phyloP scores from a whole-genome alignment of 2,797 vertebrate genomes.

The Botia almorhae region DNA sequence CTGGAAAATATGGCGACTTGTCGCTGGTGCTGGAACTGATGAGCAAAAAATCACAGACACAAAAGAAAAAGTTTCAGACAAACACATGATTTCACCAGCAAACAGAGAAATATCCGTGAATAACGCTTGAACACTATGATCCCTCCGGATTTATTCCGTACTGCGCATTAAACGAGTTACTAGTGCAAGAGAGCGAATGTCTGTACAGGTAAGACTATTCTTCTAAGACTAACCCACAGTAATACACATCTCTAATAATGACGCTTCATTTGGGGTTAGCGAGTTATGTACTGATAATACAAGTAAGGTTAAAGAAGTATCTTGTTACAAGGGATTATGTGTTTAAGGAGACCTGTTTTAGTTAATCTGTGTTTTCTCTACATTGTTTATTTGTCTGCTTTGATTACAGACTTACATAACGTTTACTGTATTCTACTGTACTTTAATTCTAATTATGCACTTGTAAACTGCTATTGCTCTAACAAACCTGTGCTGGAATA shows the following conservation, averaged over 20 bases:
- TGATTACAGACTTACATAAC: too few species aligned
- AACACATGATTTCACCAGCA: not conserved
- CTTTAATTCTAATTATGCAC: too few species aligned
- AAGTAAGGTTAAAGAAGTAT: too few species aligned
- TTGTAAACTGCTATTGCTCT: too few species aligned
- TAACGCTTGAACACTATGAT: constrained; percentile 10
- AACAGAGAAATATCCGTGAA: not conserved
- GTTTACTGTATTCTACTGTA: too few species aligned
- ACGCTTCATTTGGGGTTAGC: not conserved
- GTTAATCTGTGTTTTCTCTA: too few species aligned
- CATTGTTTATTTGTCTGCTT: too few species aligned
- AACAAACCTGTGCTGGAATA: too few species aligned
- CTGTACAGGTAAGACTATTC: constrained; percentile 63
- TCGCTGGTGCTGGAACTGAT: constrained; percentile 47
- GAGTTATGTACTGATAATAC: too few species aligned
- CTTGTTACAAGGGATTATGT: too few species aligned
- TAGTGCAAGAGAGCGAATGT: constrained; percentile 56
- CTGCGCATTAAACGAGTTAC: constrained; percentile 17
- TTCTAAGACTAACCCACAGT: not conserved
- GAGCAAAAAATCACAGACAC: constrained; percentile 63
- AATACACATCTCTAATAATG: too few species aligned
- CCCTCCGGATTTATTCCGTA: constrained; percentile 19
- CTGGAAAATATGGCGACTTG: constrained; percentile 64
- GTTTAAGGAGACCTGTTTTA: too few species aligned
- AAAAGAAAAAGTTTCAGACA: constrained; percentile 63